Conservation (phyloP, 1,140 invertebrate genomes). For the Mesaphorura yosii region DNA sequence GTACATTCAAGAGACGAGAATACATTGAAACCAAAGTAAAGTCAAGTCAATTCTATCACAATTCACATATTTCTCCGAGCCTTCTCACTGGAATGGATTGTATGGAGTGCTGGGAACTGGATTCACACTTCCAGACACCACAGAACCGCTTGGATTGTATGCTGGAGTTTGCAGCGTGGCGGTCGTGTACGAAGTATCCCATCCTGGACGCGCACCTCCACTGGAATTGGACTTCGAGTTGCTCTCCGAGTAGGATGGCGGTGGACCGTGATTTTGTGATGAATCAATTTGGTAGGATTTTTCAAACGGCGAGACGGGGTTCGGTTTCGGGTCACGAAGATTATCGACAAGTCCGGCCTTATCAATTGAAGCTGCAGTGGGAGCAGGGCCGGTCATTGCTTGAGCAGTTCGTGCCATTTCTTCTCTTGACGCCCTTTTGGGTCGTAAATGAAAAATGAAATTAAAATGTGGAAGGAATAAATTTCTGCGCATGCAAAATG, state of each 20-base stretch:
- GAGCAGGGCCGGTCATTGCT: not conserved
- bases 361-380: slow-evolving; percentile 6
- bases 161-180: not conserved
- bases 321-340: slow-evolving; percentile 1
- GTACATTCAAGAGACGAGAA: no score
- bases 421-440: slow-evolving; percentile 25
- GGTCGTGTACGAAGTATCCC: slow-evolving; percentile 14
- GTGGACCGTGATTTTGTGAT: slow-evolving; percentile 10
- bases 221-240: not conserved
- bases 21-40: no score
- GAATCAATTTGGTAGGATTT: slow-evolving; percentile 4
- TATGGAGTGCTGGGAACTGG: slow-evolving; percentile 11
- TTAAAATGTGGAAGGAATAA: slow-evolving; percentile 8
- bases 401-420: slow-evolving; percentile 29
- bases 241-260: slow-evolving; percentile 13
- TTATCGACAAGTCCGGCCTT: slow-evolving; percentile 2
- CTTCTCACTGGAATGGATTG: slow-evolving; percentile 19
- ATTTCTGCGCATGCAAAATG: not conserved
- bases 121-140: not conserved
- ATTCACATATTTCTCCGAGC: no score
- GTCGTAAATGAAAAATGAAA: slow-evolving; percentile 12
- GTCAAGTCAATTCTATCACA: no score
- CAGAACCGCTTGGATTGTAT: slow-evolving; percentile 1
- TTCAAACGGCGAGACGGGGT: not conserved
- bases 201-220: not conserved